Base-by-base conservation (phyloP, 1,140 invertebrate species). In the Drosophila parvula region DNA sequence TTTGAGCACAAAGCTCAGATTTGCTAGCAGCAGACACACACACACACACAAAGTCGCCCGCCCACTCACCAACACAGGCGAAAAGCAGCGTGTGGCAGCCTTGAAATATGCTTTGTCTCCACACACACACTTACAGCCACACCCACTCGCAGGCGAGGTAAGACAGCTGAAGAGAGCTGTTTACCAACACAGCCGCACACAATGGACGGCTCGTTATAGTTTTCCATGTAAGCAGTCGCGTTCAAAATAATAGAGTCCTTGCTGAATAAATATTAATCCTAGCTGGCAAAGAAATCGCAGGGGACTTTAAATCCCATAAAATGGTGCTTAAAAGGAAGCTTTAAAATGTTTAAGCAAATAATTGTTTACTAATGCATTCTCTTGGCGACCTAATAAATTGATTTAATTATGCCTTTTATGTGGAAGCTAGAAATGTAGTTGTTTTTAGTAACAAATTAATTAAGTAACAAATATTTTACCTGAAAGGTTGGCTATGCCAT, bases 1-100 rank as follows among this genome's bases (percentile, higher is more conserved):
- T 82, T 79, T 59, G 65, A 75, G 78, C 70, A 88, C 83, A 83
- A 67, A 77, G 79, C 71, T 34, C 82, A 79, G 82, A 86, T 86
- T 88, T 86, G 70, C 68, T 68, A 77, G 57, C 45, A 75, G 69
- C 78, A 43, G 40, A 74, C 44, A 53, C 69, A 60, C 28, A 60
- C 55, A 44, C 57, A 34, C 48, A 68, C 34, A 10, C 36, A 28
- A 38, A 51, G 3, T 9, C 12, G 36, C 3, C 48, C 43, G 12
- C 40, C 9, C 30, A 44, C 27, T 28, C 44, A 60, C 27, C 43
- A 11, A 64, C 16, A 50, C 41, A 7, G 40, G 30, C 68, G 32
- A 58, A 63, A 67, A 34, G 28, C 63, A 47, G 51, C 65, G 74
- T 67, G 64, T 53, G 64, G 59, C 80, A 89, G 80, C 84, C 84